These are phyloP conservation scores for Lichenostomus cassidix DNA, from an alignment of 2,113 vertebrate species.

Conservation along the genomic window DNA sequence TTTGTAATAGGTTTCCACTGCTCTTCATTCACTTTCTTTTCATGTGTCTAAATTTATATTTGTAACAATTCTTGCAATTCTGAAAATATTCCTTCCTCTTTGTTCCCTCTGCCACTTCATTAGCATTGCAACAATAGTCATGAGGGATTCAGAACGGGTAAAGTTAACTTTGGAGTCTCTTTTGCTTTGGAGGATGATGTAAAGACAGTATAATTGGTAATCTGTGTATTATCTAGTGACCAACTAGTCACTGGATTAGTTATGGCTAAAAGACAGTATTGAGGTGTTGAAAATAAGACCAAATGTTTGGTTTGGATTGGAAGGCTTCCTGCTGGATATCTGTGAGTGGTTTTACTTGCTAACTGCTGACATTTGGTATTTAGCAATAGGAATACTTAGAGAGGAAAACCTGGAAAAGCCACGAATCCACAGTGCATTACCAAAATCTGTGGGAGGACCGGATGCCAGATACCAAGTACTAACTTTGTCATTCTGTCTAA, in stretches of 20 bases:
- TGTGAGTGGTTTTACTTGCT: not conserved
- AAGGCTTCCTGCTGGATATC: not conserved
- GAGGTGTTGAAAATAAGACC: not conserved
- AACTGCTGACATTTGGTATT: not conserved
- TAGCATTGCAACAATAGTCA: not conserved
- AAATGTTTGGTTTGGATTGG: not conserved
- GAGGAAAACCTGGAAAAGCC: not conserved
- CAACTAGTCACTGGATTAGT: not conserved
- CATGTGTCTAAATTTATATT: not conserved
- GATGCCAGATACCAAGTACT: not conserved
- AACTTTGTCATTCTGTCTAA: conserved; percentile 5
- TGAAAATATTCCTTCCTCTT: not conserved
- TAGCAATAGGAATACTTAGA: not conserved
- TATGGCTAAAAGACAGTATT: not conserved
- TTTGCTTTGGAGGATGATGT: not conserved
- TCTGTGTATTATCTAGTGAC: not conserved
- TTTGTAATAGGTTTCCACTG: not conserved
- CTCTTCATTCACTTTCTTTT: not conserved
- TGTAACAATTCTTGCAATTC: not conserved
- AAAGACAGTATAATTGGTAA: not conserved
- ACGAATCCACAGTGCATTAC: not conserved
- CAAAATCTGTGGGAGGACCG: not conserved
- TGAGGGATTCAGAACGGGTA: not conserved
- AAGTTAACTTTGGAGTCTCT: not conserved
- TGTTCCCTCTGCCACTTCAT: not conserved